phyloP scores from a whole-genome alignment of 2,888 invertebrate species.

The Amblyteles armatorius region DNA sequence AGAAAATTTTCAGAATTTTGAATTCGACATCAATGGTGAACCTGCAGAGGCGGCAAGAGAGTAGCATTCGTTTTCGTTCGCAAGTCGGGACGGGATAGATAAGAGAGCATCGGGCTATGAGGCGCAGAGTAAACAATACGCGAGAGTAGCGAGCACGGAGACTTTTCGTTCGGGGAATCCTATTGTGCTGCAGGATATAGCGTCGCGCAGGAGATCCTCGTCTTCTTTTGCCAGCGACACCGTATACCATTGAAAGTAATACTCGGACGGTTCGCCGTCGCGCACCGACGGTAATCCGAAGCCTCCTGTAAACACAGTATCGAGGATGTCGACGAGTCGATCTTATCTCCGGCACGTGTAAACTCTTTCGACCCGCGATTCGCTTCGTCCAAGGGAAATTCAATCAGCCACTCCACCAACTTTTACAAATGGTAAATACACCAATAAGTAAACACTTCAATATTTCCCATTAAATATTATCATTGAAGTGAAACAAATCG shows the following conservation, averaged over 20 bases:
- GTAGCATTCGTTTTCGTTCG: slow-evolving; percentile 12
- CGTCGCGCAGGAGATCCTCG: slow-evolving; percentile 28
- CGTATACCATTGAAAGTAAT: slow-evolving; percentile 1
- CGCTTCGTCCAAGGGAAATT: slow-evolving; percentile 21
- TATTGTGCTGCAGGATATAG: slow-evolving; percentile 39
- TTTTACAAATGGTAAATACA: too few relatives aligned
- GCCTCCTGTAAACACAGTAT: slow-evolving; percentile 50
- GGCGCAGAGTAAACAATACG: slow-evolving; percentile 28
- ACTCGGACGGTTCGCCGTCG: not conserved
- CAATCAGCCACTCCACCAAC: too few relatives aligned
- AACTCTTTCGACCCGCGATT: slow-evolving; percentile 34
- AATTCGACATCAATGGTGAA: not conserved
- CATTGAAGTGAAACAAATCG: too few relatives aligned
- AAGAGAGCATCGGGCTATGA: slow-evolving; percentile 28
- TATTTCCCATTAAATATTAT: too few relatives aligned
- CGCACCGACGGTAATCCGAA: slow-evolving; percentile 44
- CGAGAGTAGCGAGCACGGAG: slow-evolving; percentile 2
- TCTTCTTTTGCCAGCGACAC: slow-evolving; percentile 27
- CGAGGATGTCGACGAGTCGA: slow-evolving; percentile 39
- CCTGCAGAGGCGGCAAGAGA: not conserved
- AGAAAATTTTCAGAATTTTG: too few relatives aligned
- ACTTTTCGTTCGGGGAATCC: slow-evolving; percentile 46
- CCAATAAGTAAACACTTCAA: too few relatives aligned
- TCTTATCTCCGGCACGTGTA: slow-evolving; percentile 54
- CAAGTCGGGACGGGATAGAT: slow-evolving; percentile 10